These are phyloP conservation scores for Tachypleus tridentatus DNA, from an alignment of 1,140 invertebrate species.

Conservation along the genomic window DNA sequence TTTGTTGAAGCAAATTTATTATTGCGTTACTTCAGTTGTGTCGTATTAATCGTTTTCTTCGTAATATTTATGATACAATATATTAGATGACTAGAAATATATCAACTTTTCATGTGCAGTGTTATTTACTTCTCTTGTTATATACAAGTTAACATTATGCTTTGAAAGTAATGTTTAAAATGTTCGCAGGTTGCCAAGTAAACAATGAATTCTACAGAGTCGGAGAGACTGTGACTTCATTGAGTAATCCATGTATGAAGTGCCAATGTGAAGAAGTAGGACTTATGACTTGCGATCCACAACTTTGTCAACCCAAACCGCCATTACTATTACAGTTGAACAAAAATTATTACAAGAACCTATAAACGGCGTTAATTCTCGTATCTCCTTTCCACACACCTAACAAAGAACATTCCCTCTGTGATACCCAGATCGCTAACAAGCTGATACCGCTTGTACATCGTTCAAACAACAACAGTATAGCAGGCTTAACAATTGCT, in stretches of 20 bases:
- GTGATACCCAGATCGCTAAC: too few relatives aligned
- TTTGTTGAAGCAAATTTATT: too few relatives aligned
- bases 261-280: constrained; percentile 60
- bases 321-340: constrained; percentile 46
- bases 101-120: background rate
- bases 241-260: constrained; percentile 77
- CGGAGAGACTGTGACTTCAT: constrained; percentile 64
- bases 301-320: constrained; percentile 70
- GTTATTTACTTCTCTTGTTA: background rate
- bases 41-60: too few relatives aligned
- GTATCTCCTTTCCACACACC: too few relatives aligned
- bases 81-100: background rate
- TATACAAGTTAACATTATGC: background rate
- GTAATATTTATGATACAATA: background rate
- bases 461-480: too few relatives aligned
- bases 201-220: constrained; percentile 65
- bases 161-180: background rate
- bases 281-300: constrained; percentile 85
- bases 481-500: too few relatives aligned
- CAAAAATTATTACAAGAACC: constrained; percentile 16
- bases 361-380: too few relatives aligned
- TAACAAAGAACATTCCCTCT: too few relatives aligned
- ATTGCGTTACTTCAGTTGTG: too few relatives aligned
- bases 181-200: constrained; percentile 57
- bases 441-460: too few relatives aligned